Evolutionary conservation across 2,888 invertebrate species (phyloP).

Genomic region (Thecocarcelia acutangulata): DNA sequence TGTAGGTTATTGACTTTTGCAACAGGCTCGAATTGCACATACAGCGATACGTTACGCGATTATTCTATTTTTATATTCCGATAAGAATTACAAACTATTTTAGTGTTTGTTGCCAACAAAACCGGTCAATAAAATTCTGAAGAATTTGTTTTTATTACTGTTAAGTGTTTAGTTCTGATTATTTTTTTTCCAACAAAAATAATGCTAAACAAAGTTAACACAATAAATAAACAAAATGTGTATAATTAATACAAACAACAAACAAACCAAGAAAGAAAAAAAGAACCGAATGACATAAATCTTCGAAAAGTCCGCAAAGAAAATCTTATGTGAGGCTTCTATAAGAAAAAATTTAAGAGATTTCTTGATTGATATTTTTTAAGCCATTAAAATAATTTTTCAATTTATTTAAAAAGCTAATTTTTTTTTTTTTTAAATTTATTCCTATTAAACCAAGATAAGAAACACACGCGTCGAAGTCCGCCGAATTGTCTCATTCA

Average conservation of each 20-base stretch:
- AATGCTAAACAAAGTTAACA: slow-evolving; percentile 37
- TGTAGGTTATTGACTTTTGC: slow-evolving; percentile 42
- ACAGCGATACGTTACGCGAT: not conserved
- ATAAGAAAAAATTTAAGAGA: not conserved
- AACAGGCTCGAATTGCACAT: slow-evolving; percentile 28
- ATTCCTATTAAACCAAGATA: slow-evolving; percentile 41
- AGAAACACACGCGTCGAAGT: slow-evolving; percentile 72
- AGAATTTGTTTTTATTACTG: slow-evolving; percentile 5
- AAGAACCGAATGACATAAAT: slow-evolving; percentile 6
- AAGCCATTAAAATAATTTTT: not conserved
- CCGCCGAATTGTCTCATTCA: slow-evolving; percentile 74
- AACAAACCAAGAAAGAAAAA: not conserved
- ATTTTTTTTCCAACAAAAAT: not conserved
- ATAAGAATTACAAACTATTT: slow-evolving; percentile 1
- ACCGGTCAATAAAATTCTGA: slow-evolving; percentile 1
- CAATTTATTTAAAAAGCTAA: slow-evolving; percentile 2
- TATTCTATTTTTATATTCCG: slow-evolving; percentile 1
- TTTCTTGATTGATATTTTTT: not conserved
- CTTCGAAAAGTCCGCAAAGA: slow-evolving; percentile 18
- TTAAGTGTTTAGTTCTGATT: not conserved
- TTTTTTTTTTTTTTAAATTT: not conserved
- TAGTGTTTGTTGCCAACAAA: slow-evolving; percentile 9
- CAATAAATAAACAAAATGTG: slow-evolving; percentile 32
- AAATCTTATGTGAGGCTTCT: slow-evolving; percentile 28
- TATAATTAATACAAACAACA: slow-evolving; percentile 40